These are phyloP conservation scores for Coreius guichenoti DNA, from an alignment of 2,797 vertebrate species.

Conservation along the genomic window DNA sequence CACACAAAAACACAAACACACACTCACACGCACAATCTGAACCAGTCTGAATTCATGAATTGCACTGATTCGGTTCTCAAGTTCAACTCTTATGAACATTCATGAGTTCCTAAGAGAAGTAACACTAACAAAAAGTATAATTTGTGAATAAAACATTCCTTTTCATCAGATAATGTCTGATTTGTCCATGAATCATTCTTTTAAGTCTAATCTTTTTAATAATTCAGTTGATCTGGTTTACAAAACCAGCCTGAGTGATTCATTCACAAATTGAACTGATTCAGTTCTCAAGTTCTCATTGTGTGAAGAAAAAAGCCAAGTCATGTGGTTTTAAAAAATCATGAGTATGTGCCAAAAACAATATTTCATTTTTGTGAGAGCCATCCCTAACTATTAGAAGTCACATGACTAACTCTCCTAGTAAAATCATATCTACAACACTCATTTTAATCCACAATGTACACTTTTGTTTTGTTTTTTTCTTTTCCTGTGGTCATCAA, in stretches of 20 bases:
- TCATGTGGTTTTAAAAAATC: background rate
- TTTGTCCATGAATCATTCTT: background rate
- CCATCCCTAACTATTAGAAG: background rate
- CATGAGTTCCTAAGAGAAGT: background rate
- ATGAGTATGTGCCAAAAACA: background rate
- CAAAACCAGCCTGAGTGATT: background rate
- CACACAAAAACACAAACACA: slow-evolving; percentile 28
- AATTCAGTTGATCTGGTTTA: background rate
- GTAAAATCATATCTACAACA: background rate
- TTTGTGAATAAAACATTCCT: background rate
- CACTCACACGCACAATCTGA: background rate
- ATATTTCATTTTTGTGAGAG: too few relatives aligned
- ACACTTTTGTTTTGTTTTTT: background rate
- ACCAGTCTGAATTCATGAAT: background rate
- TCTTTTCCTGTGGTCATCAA: background rate
- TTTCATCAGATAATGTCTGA: background rate
- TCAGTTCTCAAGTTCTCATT: too few relatives aligned
- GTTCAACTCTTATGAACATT: background rate
- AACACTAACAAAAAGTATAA: background rate
- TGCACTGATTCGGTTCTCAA: background rate
- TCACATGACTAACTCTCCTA: background rate
- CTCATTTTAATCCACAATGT: background rate
- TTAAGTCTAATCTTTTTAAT: background rate
- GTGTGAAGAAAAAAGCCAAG: too few relatives aligned
- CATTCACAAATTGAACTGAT: background rate